phyloP scores from a whole-genome alignment of 2,797 vertebrate species.

The Myotis daubentonii region DNA sequence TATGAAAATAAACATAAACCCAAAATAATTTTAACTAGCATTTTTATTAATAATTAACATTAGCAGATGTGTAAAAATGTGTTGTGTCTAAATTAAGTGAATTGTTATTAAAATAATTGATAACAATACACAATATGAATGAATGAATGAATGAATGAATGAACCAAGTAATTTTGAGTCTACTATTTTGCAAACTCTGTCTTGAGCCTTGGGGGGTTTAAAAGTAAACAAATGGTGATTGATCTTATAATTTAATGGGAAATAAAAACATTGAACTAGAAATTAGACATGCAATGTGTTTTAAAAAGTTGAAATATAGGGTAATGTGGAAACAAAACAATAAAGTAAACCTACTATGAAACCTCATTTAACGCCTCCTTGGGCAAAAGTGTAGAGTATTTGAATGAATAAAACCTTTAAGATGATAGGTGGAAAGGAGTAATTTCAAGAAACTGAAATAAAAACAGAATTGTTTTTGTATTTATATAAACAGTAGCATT shows the following conservation, averaged over 20 bases:
- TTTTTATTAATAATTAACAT: conserved; percentile 35
- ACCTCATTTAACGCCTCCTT: neutral
- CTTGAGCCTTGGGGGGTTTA: neutral
- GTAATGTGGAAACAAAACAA: neutral
- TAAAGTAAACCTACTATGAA: neutral
- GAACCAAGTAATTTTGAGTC: neutral
- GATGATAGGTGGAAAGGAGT: neutral
- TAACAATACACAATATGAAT: neutral
- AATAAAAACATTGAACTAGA: conserved; percentile 26
- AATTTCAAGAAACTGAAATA: neutral
- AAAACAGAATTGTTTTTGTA: neutral
- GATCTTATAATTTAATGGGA: neutral
- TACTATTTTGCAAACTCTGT: neutral
- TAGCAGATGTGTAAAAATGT: neutral
- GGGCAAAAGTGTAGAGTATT: neutral
- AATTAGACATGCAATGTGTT: neutral
- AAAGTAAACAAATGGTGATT: neutral
- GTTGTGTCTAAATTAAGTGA: conserved; percentile 22
- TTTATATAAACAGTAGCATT: neutral
- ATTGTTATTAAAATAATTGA: neutral
- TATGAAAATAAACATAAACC: neutral
- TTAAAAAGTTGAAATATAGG: neutral
- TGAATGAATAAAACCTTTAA: neutral
- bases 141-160: neutral
- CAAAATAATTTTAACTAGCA: neutral